Conservation (phyloP, 2,113 vertebrate genomes). For the Scatophagus argus region DNA sequence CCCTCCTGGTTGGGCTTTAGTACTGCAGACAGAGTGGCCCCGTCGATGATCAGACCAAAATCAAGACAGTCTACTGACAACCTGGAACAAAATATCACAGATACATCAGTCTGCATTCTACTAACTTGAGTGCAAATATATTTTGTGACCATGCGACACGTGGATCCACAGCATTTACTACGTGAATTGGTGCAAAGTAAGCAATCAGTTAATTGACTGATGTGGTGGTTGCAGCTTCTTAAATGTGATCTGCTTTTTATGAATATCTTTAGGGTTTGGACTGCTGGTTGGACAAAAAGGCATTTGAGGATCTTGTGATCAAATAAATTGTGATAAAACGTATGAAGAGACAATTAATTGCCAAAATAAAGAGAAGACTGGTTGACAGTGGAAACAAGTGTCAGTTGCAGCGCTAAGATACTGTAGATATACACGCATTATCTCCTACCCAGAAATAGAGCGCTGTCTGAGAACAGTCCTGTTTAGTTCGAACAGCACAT, state of each 20-base stretch:
- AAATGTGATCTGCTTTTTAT: no score
- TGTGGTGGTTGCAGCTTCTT: not conserved
- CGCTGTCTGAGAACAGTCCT: constrained; percentile 90
- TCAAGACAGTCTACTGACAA: constrained; percentile 93
- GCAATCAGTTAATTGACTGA: not conserved
- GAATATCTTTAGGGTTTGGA: not conserved
- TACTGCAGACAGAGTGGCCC: constrained; percentile 92
- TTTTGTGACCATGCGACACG: not conserved
- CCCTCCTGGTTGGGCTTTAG: constrained; percentile 89
- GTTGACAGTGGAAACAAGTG: not conserved
- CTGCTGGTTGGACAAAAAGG: not conserved
- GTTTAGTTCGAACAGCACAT: constrained; percentile 94
- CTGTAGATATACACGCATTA: not conserved
- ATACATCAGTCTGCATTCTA: not conserved
- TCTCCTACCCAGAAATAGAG: constrained; percentile 89
- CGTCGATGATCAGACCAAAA: constrained; percentile 97
- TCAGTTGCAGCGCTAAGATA: not conserved
- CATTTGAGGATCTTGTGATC: not conserved
- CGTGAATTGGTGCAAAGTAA: not conserved
- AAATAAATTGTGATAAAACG: not conserved
- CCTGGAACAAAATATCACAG: constrained; percentile 74
- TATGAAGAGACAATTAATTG: not conserved
- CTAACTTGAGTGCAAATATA: not conserved
- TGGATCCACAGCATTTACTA: not conserved
- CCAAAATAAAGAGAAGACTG: not conserved